Conservation (phyloP, 2,113 vertebrate species). For the Tringa solitaria region DNA sequence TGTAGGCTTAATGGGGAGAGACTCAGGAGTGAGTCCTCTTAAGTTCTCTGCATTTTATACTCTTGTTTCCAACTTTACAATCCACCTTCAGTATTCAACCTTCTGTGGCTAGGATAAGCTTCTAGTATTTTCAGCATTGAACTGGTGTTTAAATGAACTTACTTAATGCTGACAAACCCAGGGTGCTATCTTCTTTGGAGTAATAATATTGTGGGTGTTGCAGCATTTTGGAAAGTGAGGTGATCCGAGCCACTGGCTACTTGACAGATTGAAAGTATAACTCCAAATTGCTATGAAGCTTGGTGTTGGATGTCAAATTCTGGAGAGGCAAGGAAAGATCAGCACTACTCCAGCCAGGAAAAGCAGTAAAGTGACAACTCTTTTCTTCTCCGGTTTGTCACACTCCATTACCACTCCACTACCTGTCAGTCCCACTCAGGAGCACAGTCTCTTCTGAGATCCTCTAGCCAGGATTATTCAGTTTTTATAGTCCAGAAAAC, state of each 20-base stretch:
- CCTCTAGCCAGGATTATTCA: not conserved
- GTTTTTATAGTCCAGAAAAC: not conserved
- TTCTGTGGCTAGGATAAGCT: not conserved
- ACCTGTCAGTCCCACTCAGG: not conserved
- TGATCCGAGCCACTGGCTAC: not conserved
- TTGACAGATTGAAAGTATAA: not conserved
- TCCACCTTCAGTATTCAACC: not conserved
- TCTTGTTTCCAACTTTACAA: not conserved
- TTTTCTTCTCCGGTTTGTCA: not conserved
- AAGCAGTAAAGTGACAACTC: not conserved
- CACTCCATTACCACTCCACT: not conserved
- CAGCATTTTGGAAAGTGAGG: not conserved
- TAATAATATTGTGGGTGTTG: not conserved
- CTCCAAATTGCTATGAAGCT: not conserved
- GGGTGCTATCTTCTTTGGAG: not conserved
- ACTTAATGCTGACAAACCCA: not conserved
- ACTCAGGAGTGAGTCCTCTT: not conserved
- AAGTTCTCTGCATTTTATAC: not conserved
- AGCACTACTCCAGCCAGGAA: not conserved
- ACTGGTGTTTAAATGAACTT: not conserved
- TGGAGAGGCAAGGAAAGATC: not conserved
- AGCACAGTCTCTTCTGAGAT: not conserved
- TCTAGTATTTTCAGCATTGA: not conserved
- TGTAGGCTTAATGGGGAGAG: not conserved
- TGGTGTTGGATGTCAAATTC: not conserved